Conservation (phyloP, 1,140 invertebrate species). For the Ctenoplectra terminalis region DNA sequence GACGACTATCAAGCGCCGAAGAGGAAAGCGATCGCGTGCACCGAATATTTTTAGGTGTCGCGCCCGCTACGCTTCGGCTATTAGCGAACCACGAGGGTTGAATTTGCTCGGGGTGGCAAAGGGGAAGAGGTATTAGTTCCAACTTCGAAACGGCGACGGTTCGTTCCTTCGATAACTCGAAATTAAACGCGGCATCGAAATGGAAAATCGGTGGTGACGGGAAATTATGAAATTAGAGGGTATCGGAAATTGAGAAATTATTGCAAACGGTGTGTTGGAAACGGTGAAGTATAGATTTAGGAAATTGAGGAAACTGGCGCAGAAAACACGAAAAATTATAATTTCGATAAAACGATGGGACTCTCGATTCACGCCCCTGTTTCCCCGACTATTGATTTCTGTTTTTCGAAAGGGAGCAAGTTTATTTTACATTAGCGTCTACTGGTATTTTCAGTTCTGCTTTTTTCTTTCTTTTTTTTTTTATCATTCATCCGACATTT, state of each 20-base stretch:
- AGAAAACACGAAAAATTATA: too few species aligned
- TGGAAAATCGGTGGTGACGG: not conserved
- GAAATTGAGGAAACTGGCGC: not conserved
- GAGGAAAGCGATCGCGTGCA: slow-evolving; percentile 44
- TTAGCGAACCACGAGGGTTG: not conserved
- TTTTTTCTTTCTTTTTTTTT: not conserved
- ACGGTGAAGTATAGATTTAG: not conserved
- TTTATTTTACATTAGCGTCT: not conserved
- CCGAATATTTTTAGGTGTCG: slow-evolving; percentile 61
- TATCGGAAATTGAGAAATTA: not conserved
- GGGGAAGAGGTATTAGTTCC: too few species aligned
- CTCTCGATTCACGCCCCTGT: not conserved
- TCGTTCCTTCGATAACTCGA: not conserved
- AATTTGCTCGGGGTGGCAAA: not conserved
- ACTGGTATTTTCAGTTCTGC: not conserved
- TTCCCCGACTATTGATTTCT: not conserved
- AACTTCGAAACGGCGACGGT: too few species aligned
- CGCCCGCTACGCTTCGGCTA: not conserved
- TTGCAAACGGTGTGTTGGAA: too few species aligned
- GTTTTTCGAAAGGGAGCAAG: not conserved
- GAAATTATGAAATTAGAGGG: not conserved
- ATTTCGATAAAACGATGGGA: not conserved
- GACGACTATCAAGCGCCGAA: slow-evolving; percentile 31
- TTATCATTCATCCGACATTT: slow-evolving; percentile 8
- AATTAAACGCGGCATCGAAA: not conserved